Evolutionary conservation across 2,888 invertebrate species (phyloP).

Genomic region (Conomelus anceps): DNA sequence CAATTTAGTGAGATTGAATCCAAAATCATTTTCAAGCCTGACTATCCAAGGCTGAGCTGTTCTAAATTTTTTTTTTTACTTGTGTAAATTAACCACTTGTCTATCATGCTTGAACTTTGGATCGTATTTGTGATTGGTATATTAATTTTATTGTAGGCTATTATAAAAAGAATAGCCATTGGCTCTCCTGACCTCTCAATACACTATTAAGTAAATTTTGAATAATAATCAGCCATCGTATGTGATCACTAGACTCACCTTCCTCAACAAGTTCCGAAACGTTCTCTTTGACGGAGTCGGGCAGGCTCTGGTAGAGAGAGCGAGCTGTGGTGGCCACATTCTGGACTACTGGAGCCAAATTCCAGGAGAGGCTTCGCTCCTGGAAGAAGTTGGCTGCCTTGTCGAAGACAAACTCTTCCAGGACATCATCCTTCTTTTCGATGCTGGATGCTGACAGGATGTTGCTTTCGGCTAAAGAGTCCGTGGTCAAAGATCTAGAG

Average conservation of each 20-base stretch:
- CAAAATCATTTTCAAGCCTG: too few species aligned
- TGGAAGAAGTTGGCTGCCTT: slow-evolving; percentile 49
- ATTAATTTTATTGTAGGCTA: too few species aligned
- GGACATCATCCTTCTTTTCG: slow-evolving; percentile 49
- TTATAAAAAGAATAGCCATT: too few species aligned
- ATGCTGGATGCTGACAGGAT: slow-evolving; percentile 43
- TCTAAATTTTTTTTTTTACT: too few species aligned
- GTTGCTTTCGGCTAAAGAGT: slow-evolving; percentile 43
- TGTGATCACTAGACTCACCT: slow-evolving; percentile 40
- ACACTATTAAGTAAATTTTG: too few species aligned
- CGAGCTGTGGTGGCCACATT: slow-evolving; percentile 43
- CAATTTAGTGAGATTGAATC: too few species aligned
- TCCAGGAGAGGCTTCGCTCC: slow-evolving; percentile 49
- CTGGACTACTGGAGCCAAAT: slow-evolving; percentile 43
- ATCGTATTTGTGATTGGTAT: too few species aligned
- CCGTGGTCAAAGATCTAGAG: slow-evolving; percentile 45
- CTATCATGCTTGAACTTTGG: too few species aligned
- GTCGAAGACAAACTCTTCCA: slow-evolving; percentile 52
- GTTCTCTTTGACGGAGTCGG: slow-evolving; percentile 50
- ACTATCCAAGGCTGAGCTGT: too few species aligned
- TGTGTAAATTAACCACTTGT: too few species aligned
- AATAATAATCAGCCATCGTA: neutral
- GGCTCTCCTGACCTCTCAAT: neutral
- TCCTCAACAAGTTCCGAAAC: slow-evolving; percentile 51
- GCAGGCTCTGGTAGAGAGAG: slow-evolving; percentile 48